Conservation (phyloP, 2,797 vertebrate genomes). For the Podarcis siculus region DNA sequence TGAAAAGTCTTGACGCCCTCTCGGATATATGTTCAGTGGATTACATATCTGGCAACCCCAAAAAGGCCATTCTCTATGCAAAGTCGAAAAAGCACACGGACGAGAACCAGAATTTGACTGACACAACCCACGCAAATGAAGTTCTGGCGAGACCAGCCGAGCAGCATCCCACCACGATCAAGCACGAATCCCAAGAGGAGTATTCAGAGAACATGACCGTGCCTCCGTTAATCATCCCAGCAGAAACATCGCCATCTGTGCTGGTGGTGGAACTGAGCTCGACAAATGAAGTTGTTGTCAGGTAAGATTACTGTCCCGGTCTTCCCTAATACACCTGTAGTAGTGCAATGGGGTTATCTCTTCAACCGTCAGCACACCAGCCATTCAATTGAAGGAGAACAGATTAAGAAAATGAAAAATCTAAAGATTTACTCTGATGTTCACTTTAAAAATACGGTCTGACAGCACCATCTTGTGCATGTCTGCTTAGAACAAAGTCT, state of each 20-base stretch:
- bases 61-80: conserved; percentile 91
- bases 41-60: conserved; percentile 82
- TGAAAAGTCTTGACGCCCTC: conserved; percentile 83
- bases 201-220: conserved; percentile 57
- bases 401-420: neutral
- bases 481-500: neutral
- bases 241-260: conserved; percentile 86
- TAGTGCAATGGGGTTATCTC: neutral
- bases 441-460: neutral
- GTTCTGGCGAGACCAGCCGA: conserved; percentile 59
- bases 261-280: conserved; percentile 86
- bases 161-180: conserved; percentile 53
- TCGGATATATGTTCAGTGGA: conserved; percentile 86
- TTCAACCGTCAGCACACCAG: neutral
- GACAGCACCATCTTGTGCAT: neutral
- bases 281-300: conserved; percentile 86
- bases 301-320: conserved; percentile 76
- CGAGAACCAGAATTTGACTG: conserved; percentile 75
- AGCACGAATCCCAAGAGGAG: conserved; percentile 58
- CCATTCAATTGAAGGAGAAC: neutral
- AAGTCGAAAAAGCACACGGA: conserved; percentile 74
- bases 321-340: neutral
- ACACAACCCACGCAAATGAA: conserved; percentile 40
- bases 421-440: too few relatives aligned
- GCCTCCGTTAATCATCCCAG: conserved; percentile 82